Evolutionary conservation across 2,888 invertebrate genomes (phyloP), one percentile per base, ranked within the genome.

Genomic region (Dione juno): DNA sequence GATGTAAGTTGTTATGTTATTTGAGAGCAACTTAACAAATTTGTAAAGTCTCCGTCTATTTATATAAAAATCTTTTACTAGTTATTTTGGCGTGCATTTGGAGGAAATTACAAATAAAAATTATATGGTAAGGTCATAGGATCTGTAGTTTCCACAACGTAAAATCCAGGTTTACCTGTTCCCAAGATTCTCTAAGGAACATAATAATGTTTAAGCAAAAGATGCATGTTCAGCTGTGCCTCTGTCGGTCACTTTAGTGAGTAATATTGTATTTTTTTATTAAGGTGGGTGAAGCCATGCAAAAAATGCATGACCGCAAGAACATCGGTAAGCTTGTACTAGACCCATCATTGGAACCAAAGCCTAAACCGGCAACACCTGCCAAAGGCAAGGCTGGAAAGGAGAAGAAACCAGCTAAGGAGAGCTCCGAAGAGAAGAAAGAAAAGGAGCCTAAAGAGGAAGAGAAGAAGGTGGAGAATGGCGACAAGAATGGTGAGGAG

Each of bases 221-320:
- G n/a, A n/a, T n/a, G n/a, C n/a, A n/a, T n/a, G n/a, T n/a, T n/a
- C 28, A 5, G 28, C 28, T 28, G 5, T 28, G 28, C 5, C 2
- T 28, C 28, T 28, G 2, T 28, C 5, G 5, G 28, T 28, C 28
- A 28, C 5, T 11, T 11, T 50, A 50, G 5, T 21, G 11, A 21
- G 10, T 52, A 6, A 28, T 50, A 53, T 53, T 41, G 1, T 13
- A 21, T 28, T 2, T 19, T 13, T 50, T 8, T 7, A 5, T 13
- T 14, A 21, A 97, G 96, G 96, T 97, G 16, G 95, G 95, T 37
- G 97, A 98, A 82, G 98, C 97, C 8, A 97, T 98, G 97, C 97
- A 97, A 88, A 97, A 97, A 89, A 96, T 98, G 96, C 97, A 97
- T 89, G 97, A 97, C 82, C 95, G 97, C 82, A 97, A 97, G 90